A percentile compares a stretch with the other conserved stretches of the same genome.
These are phyloP conservation scores for Apis cerana DNA, from an alignment of 1,140 invertebrate genomes.

Conservation along the genomic window DNA sequence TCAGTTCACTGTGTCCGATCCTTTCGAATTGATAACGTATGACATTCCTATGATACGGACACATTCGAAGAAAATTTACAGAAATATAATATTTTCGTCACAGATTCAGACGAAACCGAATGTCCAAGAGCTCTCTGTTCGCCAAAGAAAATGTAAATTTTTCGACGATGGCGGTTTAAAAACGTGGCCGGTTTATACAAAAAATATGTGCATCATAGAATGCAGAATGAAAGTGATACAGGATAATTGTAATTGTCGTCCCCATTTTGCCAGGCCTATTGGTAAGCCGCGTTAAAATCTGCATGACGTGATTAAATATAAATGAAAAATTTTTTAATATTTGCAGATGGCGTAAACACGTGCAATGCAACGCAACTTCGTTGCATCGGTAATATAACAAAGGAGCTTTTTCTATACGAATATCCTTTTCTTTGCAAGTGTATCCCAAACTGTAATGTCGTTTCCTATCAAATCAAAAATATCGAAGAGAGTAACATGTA, in stretches of 20 bases:
- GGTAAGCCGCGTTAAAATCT: slow-evolving; percentile 27
- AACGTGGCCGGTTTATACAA: slow-evolving; percentile 60
- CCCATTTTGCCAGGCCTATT: slow-evolving; percentile 62
- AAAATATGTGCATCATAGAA: slow-evolving; percentile 58
- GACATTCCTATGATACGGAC: background rate
- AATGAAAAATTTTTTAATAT: background rate
- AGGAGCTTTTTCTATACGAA: slow-evolving; percentile 18
- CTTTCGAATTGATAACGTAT: background rate
- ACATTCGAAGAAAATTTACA: background rate
- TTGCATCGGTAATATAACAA: slow-evolving; percentile 35
- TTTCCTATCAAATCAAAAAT: background rate
- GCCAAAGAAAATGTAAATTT: slow-evolving; percentile 59
- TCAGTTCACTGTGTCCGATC: background rate
- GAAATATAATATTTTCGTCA: background rate
- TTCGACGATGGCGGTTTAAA: slow-evolving; percentile 41
- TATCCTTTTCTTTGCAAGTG: slow-evolving; percentile 23
- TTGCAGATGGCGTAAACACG: slow-evolving; percentile 21
- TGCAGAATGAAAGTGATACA: slow-evolving; percentile 56
- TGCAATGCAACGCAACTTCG: slow-evolving; percentile 48
- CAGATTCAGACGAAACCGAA: slow-evolving; percentile 18
- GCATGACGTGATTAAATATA: background rate
- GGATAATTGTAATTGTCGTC: slow-evolving; percentile 58
- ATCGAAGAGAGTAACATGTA: background rate
- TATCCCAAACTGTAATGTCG: background rate
- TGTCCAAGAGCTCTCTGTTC: slow-evolving; percentile 21